phyloP scores from a whole-genome alignment of 2,888 invertebrate species.

The Craniophora ligustri region DNA sequence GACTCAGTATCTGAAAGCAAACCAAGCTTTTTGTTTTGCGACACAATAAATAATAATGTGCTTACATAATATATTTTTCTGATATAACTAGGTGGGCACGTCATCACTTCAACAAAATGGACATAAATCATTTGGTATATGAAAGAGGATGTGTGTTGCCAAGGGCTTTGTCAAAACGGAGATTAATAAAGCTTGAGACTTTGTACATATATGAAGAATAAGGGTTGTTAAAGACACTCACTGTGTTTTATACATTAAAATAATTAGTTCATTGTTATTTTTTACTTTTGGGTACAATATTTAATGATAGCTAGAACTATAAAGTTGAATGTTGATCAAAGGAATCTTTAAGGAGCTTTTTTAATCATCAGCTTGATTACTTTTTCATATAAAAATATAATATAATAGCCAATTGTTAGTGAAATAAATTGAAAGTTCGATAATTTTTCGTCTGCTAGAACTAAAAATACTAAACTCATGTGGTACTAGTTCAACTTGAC shows the following conservation, averaged over 20 bases:
- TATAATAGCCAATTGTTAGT: no score
- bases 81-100: constrained; percentile 29
- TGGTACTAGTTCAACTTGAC: constrained; percentile 28
- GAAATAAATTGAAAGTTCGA: no score
- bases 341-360: no score
- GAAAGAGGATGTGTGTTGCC: constrained; percentile 2
- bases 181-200: constrained; percentile 2
- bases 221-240: neutral
- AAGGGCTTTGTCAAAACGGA: constrained; percentile 7
- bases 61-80: constrained; percentile 51
- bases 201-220: neutral
- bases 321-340: no score
- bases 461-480: constrained; percentile 1
- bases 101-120: constrained; percentile 29
- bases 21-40: constrained; percentile 43
- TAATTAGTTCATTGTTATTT: neutral
- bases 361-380: no score
- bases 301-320: no score
- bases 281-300: neutral
- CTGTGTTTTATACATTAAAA: neutral
- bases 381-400: no score
- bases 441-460: no score
- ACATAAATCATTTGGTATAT: constrained; percentile 35
- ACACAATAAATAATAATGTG: constrained; percentile 52
- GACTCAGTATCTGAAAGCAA: constrained; percentile 37